Conservation (phyloP, 2,888 invertebrate species). For the Drosophila multiciliata region DNA sequence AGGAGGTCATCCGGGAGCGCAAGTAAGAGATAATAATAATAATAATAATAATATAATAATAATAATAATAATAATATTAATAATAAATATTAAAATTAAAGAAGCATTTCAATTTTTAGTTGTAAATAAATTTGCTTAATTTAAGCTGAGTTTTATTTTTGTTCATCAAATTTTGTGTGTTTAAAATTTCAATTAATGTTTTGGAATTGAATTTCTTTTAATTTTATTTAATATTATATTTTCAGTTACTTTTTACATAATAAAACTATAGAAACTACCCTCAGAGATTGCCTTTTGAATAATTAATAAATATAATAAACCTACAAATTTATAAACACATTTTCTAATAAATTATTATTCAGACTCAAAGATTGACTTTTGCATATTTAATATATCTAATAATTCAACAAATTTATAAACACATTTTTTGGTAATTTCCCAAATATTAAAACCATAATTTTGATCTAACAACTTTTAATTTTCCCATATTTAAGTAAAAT, state of each 20-base stretch:
- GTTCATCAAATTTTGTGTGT: background rate
- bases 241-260: background rate
- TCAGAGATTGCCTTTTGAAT: background rate
- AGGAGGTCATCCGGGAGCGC: conserved; percentile 83
- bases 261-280: background rate
- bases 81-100: background rate
- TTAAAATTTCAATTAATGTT: background rate
- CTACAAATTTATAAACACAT: background rate
- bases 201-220: background rate
- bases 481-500: background rate
- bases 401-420: background rate
- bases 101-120: background rate
- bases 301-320: no score
- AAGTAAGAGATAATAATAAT: conserved; percentile 69
- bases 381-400: no score
- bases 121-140: background rate
- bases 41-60: background rate
- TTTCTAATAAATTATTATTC: background rate
- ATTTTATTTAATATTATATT: no score
- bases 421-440: background rate
- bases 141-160: background rate
- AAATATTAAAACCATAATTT: background rate
- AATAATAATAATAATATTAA: no score
- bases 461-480: background rate
- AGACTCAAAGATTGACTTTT: background rate